These are phyloP conservation scores for Calliopsis andreniformis DNA, from an alignment of 1,140 invertebrate species.

Conservation along the genomic window DNA sequence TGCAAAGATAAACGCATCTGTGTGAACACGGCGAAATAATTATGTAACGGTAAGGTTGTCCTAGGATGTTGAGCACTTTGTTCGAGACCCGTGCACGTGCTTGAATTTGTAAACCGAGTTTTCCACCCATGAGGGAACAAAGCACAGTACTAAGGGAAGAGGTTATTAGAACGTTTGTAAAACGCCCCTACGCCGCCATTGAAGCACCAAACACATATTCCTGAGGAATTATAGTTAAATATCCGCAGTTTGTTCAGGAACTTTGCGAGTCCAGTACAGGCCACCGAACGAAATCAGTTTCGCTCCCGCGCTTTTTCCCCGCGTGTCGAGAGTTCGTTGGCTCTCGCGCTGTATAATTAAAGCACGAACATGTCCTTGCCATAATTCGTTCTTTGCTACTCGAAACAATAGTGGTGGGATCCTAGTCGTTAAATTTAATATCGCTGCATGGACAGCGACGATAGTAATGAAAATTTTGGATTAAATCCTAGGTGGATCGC, in stretches of 20 bases:
- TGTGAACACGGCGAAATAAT: constrained; percentile 26
- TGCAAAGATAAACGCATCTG: constrained; percentile 4
- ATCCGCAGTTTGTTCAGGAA: constrained; percentile 19
- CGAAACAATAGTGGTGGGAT: too few species aligned
- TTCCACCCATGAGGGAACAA: not conserved
- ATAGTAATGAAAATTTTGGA: not conserved
- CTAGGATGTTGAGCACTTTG: not conserved
- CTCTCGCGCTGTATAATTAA: constrained; percentile 22
- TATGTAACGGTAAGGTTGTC: constrained; percentile 1
- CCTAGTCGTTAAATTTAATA: constrained; percentile 23
- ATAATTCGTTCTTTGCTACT: constrained; percentile 25
- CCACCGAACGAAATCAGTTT: constrained; percentile 25
- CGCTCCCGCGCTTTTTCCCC: not conserved
- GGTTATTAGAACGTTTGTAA: constrained; percentile 42
- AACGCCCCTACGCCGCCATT: constrained; percentile 16
- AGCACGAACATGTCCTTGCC: constrained; percentile 13
- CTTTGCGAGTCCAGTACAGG: not conserved
- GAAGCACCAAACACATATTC: constrained; percentile 5
- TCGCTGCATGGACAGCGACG: not conserved
- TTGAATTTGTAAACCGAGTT: not conserved
- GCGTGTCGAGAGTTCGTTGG: not conserved
- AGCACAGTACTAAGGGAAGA: constrained; percentile 8
- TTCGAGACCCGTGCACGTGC: not conserved
- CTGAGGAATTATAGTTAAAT: constrained; percentile 3
- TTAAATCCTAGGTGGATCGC: not conserved